Conservation (phyloP, 1,140 invertebrate genomes). For the Scaptodrosophila lebanonensis region DNA sequence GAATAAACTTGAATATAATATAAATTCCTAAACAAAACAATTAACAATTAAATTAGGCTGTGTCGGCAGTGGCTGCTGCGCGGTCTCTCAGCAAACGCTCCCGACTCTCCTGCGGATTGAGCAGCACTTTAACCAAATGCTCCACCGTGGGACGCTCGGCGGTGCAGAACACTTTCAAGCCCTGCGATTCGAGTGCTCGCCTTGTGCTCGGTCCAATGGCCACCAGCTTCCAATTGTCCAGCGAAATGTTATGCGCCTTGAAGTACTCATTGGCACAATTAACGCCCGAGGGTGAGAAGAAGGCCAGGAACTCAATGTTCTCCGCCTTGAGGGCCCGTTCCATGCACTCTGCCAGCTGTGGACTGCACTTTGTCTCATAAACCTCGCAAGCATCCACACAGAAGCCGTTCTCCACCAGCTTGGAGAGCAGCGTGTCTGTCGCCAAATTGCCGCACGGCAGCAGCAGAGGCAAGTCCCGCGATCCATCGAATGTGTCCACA, state of each 20-base stretch:
- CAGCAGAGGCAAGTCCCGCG: constrained; percentile 71
- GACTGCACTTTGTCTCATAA: constrained; percentile 78
- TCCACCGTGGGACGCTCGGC: constrained; percentile 76
- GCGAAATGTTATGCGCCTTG: constrained; percentile 34
- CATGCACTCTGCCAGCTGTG: constrained; percentile 77
- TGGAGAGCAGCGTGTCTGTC: constrained; percentile 78
- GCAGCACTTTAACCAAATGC: constrained; percentile 70
- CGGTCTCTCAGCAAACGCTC: constrained; percentile 45
- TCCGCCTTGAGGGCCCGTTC: constrained; percentile 74
- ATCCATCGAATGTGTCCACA: constrained; percentile 77
- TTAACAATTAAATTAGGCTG: constrained; percentile 11
- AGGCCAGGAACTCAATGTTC: constrained; percentile 78
- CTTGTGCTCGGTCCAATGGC: constrained; percentile 75
- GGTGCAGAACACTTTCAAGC: constrained; percentile 61
- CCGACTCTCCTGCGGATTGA: constrained; percentile 67
- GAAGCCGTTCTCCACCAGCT: constrained; percentile 75
- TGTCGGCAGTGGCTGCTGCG: constrained; percentile 13
- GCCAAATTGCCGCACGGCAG: constrained; percentile 79
- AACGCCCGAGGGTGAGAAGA: constrained; percentile 79
- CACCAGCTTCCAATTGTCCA: constrained; percentile 67
- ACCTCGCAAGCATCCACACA: constrained; percentile 78
- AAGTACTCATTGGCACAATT: constrained; percentile 66
- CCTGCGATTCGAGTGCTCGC: constrained; percentile 56
- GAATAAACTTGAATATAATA: not conserved
- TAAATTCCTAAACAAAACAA: not conserved